Evolutionary conservation across 1,140 invertebrate genomes (phyloP), one percentile per base, ranked within the genome.

Genomic region (Lepidotrigona ventralis): DNA sequence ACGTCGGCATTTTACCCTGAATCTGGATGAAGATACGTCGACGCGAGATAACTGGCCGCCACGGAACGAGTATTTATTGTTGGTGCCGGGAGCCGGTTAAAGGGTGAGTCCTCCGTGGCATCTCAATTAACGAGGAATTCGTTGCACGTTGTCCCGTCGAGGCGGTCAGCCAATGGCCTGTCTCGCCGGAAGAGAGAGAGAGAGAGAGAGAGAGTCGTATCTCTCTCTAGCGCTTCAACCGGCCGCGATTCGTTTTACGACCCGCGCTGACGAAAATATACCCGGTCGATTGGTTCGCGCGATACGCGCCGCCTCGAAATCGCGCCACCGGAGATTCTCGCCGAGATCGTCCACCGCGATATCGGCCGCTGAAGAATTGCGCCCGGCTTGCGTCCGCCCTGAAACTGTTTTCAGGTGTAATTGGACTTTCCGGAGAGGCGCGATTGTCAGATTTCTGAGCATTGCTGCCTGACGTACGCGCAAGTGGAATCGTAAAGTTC

Each of bases 101-200:
- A 29, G n/a, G 76, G 9, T 77, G 66, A 63, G 64, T 81, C 63
- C n/a, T 63, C 15, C 68, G 17, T 60, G 53, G 56, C 33, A 33
- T 69, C 83, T 83, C 72, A 78, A 76, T 64, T 84, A 84, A 86
- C 72, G 26, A 77, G 51, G 86, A 68, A 79, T 79, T 71, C 54
- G 81, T 51, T 77, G 60, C 19, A 39, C 33, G 51, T 58, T 29
- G 74, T 26, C 79, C 53, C 51, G 46, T 68, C 66, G 46, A 58
- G 39, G 39, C 51, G 64, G 56, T 26, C 63, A 51, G n/a, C 60
- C n/a, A 17, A 53, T 72, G 39, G 39, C 46, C 9, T n/a, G 69
- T 71, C 69, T 23, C 14, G 19, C 66, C 39, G 8, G 33, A 33
- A 46, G 39, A 46, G 39, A 46, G 39, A 46, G 39, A 46, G 0